These are phyloP conservation scores for Istiophorus platypterus DNA, from an alignment of 2,113 vertebrate species.

Conservation along the genomic window DNA sequence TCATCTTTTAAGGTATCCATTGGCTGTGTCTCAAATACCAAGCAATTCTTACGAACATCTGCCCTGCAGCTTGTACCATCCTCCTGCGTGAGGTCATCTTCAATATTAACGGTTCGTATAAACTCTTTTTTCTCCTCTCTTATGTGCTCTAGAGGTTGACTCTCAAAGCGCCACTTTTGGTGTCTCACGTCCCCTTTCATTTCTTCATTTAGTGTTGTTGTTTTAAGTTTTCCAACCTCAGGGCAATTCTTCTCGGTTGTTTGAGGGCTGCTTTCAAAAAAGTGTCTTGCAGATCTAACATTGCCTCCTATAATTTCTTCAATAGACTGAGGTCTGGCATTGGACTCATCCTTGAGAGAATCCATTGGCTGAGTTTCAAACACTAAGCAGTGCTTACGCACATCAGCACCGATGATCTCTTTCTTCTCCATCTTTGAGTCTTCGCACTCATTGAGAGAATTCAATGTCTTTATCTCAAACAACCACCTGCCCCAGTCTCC, in stretches of 20 bases:
- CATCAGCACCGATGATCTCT: conserved; percentile 86
- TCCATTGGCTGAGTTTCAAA: conserved; percentile 91
- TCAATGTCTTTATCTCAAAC: conserved; percentile 89
- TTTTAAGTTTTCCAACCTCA: conserved; percentile 87
- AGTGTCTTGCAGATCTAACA: conserved; percentile 88
- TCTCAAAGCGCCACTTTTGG: conserved; percentile 92
- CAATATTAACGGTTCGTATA: conserved; percentile 86
- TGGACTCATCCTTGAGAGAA: conserved; percentile 85
- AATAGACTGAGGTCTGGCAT: conserved; percentile 67
- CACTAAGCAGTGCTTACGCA: conserved; percentile 89
- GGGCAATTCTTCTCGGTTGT: conserved; percentile 81
- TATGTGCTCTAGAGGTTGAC: conserved; percentile 89
- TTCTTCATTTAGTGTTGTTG: conserved; percentile 80
- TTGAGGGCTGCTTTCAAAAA: conserved; percentile 90
- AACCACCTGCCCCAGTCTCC: conserved; percentile 87
- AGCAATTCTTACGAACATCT: conserved; percentile 86
- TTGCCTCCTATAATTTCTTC: conserved; percentile 90
- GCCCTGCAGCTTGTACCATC: conserved; percentile 86
- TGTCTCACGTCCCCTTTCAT: conserved; percentile 89
- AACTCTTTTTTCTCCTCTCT: conserved; percentile 88
- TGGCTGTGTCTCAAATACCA: conserved; percentile 92
- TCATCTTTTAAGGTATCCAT: conserved; percentile 90
- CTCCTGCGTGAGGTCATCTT: conserved; percentile 86
- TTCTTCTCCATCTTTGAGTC: conserved; percentile 81
- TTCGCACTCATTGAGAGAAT: conserved; percentile 85